phyloP scores from a whole-genome alignment of 2,888 invertebrate genomes.

The Drosophila dives region DNA sequence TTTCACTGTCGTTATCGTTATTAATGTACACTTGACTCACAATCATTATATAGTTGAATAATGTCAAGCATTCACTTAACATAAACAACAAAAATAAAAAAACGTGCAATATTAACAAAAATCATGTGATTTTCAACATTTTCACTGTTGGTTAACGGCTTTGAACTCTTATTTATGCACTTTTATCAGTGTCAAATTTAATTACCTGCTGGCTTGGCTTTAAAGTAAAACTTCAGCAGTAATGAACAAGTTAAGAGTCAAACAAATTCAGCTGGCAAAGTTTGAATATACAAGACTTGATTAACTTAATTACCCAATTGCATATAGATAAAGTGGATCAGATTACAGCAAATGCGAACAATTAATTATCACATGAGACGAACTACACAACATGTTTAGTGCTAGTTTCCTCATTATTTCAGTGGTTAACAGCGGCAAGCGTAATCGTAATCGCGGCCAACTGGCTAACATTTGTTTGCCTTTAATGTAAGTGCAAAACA shows the following conservation, averaged over 20 bases:
- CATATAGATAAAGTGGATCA: constrained; percentile 1
- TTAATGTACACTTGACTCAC: background rate
- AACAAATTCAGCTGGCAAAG: background rate
- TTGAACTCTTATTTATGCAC: constrained; percentile 7
- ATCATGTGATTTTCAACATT: background rate
- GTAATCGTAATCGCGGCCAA: constrained; percentile 11
- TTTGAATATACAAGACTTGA: background rate
- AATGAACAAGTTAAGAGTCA: background rate
- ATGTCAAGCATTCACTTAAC: background rate
- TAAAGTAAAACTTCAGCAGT: constrained; percentile 33
- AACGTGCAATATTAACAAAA: too few species aligned
- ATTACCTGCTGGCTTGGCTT: constrained; percentile 37
- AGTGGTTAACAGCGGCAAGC: background rate
- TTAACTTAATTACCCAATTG: background rate
- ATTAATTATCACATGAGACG: background rate
- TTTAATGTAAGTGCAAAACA: constrained; percentile 25
- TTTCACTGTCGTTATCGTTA: background rate
- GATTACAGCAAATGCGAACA: background rate
- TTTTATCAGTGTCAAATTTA: constrained; percentile 33
- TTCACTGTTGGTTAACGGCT: constrained; percentile 5
- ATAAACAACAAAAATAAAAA: background rate
- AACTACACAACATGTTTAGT: constrained; percentile 25
- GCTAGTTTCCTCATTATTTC: constrained; percentile 19
- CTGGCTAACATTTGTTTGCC: constrained; percentile 40
- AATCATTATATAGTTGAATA: background rate